A percentile compares a stretch with the other conserved stretches of the same genome.
These are phyloP conservation scores for Ceuthmochares aereus DNA, from an alignment of 2,113 vertebrate species.

Conservation along the genomic window DNA sequence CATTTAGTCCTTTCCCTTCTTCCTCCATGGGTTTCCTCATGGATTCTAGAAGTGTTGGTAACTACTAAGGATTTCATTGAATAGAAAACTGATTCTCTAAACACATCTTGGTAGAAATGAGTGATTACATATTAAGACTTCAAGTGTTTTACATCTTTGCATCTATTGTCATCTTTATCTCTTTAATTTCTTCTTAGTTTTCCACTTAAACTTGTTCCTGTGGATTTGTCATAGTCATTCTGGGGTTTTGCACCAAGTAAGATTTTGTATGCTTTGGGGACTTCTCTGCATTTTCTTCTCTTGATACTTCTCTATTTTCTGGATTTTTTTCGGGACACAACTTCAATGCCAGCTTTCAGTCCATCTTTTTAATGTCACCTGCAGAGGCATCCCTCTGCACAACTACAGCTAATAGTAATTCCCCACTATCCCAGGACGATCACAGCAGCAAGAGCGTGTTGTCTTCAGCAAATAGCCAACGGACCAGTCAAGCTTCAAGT, in stretches of 20 bases:
- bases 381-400: slow-evolving; percentile 71
- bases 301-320: slow-evolving; percentile 75
- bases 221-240: background rate
- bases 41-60: background rate
- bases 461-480: background rate
- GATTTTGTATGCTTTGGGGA: slow-evolving; percentile 83
- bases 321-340: slow-evolving; percentile 84
- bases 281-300: slow-evolving; percentile 82
- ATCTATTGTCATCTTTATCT: background rate
- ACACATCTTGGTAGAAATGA: background rate
- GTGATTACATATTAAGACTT: background rate
- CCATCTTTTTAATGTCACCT: slow-evolving; percentile 82
- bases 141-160: background rate
- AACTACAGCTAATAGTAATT: slow-evolving; percentile 80
- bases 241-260: slow-evolving; percentile 74
- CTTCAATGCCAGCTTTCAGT: slow-evolving; percentile 80
- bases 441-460: background rate
- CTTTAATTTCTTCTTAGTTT: background rate
- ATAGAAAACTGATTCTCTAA: slow-evolving; percentile 19
- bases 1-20: background rate
- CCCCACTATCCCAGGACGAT: slow-evolving; percentile 69
- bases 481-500: background rate
- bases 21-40: background rate
- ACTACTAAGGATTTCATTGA: slow-evolving; percentile 7
- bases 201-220: background rate